These are phyloP conservation scores for Ceuthmochares aereus DNA, from an alignment of 2,113 vertebrate genomes.

Conservation along the genomic window DNA sequence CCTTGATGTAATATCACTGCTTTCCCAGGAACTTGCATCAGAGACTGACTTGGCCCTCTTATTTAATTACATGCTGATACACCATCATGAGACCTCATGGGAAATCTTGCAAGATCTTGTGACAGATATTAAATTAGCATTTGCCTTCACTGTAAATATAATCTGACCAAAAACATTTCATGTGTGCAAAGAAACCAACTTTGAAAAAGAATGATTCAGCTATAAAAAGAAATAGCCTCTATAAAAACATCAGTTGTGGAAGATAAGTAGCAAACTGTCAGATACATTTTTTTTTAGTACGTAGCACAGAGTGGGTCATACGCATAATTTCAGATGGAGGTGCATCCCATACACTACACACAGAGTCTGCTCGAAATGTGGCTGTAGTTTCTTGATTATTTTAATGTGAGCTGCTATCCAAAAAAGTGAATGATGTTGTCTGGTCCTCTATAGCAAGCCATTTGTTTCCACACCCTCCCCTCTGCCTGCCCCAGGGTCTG, in stretches of 20 bases:
- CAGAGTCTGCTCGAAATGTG: not conserved
- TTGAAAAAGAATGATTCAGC: not conserved
- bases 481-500: not conserved
- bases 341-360: not conserved
- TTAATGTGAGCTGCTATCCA: not conserved
- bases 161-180: constrained; percentile 30
- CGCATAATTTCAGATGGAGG: not conserved
- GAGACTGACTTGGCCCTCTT: not conserved
- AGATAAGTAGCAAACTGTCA: not conserved
- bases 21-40: not conserved
- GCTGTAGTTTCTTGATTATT: not conserved
- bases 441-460: not conserved
- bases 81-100: constrained; percentile 13
- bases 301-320: not conserved
- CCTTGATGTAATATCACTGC: not conserved
- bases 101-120: constrained; percentile 51
- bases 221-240: not conserved
- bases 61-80: constrained; percentile 49
- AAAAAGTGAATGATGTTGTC: not conserved
- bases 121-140: constrained; percentile 54
- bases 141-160: not conserved
- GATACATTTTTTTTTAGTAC: not conserved
- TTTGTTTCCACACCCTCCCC: not conserved
- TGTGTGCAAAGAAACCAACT: not conserved
- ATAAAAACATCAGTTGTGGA: not conserved